phyloP scores from a whole-genome alignment of 1,140 invertebrate genomes.

The Plectus sambesii region DNA sequence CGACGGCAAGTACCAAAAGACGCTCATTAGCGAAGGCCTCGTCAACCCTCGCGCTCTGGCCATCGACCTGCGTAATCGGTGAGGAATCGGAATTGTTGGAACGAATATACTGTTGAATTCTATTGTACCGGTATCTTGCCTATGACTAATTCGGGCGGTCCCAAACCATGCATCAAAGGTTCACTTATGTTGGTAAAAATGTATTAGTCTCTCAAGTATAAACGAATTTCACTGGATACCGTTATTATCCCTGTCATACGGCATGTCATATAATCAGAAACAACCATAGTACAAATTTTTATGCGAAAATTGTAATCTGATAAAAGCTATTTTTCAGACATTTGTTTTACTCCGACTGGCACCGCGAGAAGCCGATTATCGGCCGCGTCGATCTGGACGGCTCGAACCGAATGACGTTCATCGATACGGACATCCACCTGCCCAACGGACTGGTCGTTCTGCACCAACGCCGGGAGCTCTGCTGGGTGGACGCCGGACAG shows the following conservation, averaged over 20 bases:
- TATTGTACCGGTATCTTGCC: no score
- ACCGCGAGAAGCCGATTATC: conserved; percentile 74
- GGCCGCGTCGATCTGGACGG: conserved; percentile 88
- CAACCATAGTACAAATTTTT: no score
- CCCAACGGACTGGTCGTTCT: conserved; percentile 59
- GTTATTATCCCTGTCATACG: no score
- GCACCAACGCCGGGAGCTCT: conserved; percentile 72
- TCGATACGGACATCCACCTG: conserved; percentile 52
- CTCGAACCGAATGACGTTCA: conserved; percentile 56
- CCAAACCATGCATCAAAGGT: no score
- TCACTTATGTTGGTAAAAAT: no score
- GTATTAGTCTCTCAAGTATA: no score
- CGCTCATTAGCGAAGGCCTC: conserved; percentile 64
- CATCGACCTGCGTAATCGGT: conserved; percentile 78
- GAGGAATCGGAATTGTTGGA: conserved; percentile 33
- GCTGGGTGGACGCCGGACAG: conserved; percentile 86
- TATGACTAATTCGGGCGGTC: no score
- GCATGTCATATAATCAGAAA: no score
- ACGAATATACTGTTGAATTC: background rate
- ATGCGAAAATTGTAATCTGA: no score
- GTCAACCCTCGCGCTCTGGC: conserved; percentile 84
- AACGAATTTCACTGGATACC: no score
- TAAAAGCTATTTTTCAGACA: no score
- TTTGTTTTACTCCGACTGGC: conserved; percentile 96
- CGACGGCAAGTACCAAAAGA: conserved; percentile 58